Evolutionary conservation across 2,113 vertebrate genomes (phyloP).

Genomic region (Cyprinodon tularosa): DNA sequence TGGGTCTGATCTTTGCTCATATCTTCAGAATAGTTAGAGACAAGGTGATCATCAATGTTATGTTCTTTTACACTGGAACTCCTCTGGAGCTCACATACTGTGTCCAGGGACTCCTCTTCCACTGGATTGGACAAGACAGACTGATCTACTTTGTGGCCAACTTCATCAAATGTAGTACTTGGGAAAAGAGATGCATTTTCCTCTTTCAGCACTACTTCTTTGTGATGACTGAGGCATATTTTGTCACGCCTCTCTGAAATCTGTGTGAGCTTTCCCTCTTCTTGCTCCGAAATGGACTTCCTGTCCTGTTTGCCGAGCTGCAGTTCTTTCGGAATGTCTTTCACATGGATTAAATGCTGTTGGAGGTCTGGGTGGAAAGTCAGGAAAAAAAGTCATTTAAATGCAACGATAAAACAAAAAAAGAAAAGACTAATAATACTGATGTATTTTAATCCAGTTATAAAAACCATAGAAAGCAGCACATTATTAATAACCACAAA

Average conservation of each 20-base stretch:
- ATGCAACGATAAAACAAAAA: too few relatives aligned
- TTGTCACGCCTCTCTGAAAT: constrained; percentile 20
- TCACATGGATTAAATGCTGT: constrained; percentile 1
- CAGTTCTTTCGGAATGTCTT: not conserved
- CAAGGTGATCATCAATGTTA: constrained; percentile 3
- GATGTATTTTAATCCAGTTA: too few relatives aligned
- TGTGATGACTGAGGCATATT: constrained; percentile 4
- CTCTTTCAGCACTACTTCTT: constrained; percentile 1
- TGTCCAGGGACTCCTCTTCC: not conserved
- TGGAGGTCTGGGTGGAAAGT: constrained; percentile 19
- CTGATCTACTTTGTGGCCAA: not conserved
- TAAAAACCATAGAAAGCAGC: too few relatives aligned
- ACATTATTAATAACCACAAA: too few relatives aligned
- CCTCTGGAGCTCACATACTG: not conserved
- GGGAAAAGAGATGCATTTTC: constrained; percentile 5
- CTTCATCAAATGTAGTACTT: constrained; percentile 3
- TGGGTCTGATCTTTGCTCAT: constrained; percentile 11
- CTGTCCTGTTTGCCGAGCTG: constrained; percentile 16
- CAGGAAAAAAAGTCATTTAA: not conserved
- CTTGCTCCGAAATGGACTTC: constrained; percentile 4
- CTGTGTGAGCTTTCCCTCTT: not conserved
- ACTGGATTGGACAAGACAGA: not conserved
- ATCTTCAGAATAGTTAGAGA: not conserved
- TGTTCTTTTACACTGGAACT: not conserved
- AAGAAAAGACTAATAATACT: too few relatives aligned